Evolutionary conservation across 2,797 vertebrate genomes (phyloP).

Genomic region (Megalops cyprinoides): DNA sequence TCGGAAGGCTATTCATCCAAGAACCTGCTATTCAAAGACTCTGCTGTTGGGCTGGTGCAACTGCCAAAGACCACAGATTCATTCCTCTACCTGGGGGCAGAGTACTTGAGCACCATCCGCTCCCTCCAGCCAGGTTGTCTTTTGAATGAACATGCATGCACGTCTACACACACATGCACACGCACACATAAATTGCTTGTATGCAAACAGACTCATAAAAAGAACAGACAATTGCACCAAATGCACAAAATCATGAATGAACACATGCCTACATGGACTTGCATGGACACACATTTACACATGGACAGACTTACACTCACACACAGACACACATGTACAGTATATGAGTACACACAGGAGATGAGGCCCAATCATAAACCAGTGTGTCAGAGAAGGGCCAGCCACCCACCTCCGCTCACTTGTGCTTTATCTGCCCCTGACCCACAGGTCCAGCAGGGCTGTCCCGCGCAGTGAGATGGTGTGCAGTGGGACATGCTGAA

Average conservation of each 20-base stretch:
- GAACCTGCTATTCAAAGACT: slow-evolving; percentile 26
- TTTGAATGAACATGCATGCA: neutral
- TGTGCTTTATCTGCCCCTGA: neutral
- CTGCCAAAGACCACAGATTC: neutral
- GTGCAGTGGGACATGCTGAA: neutral
- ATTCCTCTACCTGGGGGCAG: neutral
- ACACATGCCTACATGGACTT: neutral
- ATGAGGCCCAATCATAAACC: neutral
- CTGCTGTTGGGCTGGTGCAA: neutral
- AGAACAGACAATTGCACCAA: neutral
- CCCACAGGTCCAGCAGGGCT: too few species aligned
- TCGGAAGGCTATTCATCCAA: neutral
- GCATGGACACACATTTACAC: neutral
- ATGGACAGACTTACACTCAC: neutral
- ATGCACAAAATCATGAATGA: neutral
- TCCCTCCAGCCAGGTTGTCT: neutral
- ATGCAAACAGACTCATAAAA: too few species aligned
- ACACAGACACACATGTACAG: neutral
- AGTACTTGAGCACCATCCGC: neutral
- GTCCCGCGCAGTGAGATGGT: neutral
- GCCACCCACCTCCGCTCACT: neutral
- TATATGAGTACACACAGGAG: neutral
- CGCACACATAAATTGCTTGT: neutral
- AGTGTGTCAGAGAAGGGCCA: neutral
- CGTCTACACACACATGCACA: neutral